phyloP scores from a whole-genome alignment of 1,140 invertebrate genomes.

The Diachasma alloeum region DNA sequence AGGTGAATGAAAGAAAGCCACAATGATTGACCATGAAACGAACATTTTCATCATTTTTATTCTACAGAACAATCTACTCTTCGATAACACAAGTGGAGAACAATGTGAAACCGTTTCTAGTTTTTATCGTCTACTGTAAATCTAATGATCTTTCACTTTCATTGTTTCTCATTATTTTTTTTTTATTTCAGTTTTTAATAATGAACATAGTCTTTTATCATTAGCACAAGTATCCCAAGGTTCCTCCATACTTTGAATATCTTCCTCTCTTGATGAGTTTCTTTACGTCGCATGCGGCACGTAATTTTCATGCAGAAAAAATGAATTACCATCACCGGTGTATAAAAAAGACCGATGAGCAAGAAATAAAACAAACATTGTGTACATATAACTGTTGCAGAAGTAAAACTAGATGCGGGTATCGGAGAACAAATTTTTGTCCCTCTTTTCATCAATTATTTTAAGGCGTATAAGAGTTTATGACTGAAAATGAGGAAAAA shows the following conservation, averaged over 20 bases:
- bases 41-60: slow-evolving; percentile 49
- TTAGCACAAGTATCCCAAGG: background rate
- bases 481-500: background rate
- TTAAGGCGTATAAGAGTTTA: background rate
- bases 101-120: slow-evolving; percentile 8
- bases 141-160: background rate
- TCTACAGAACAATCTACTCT: slow-evolving; percentile 52
- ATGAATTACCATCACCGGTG: slow-evolving; percentile 1
- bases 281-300: background rate
- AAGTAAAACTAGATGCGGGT: background rate
- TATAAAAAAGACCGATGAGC: background rate
- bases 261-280: background rate
- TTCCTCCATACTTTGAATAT: background rate
- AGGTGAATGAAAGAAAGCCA: slow-evolving; percentile 61
- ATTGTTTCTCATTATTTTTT: background rate
- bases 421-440: background rate
- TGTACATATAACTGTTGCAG: background rate
- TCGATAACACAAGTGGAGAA: slow-evolving; percentile 45
- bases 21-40: slow-evolving; percentile 57
- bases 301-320: background rate
- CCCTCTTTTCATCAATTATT: background rate
- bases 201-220: background rate
- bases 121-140: slow-evolving; percentile 4
- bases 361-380: background rate
- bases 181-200: background rate